A percentile compares a stretch with the other conserved stretches of the same genome.
Evolutionary conservation across 2,888 invertebrate genomes (phyloP).

Genomic region (Nematopogon swammerdamellus): DNA sequence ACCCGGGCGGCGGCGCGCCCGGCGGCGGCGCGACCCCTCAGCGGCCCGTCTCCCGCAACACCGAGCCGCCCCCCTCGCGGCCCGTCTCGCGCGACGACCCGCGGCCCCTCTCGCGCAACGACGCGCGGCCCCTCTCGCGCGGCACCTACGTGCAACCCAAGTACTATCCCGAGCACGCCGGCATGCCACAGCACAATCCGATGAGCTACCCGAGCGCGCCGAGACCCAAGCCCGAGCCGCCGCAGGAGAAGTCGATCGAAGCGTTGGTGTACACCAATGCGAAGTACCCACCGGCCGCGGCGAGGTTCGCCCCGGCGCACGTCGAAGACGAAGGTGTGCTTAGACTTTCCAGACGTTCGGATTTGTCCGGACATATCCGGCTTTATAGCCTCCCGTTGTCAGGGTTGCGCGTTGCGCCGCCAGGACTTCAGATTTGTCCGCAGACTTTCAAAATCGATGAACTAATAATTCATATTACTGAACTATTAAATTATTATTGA

Average conservation of each 20-base stretch:
- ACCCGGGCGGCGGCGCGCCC: constrained; percentile 16
- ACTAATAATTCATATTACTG: too few relatives aligned
- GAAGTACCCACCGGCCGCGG: too few relatives aligned
- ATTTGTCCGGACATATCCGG: too few relatives aligned
- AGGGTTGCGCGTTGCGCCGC: too few relatives aligned
- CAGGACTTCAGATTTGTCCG: too few relatives aligned
- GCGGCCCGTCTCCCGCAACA: neutral
- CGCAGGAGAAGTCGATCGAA: constrained; percentile 7
- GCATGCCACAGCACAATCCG: constrained; percentile 8
- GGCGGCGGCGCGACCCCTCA: constrained; percentile 16
- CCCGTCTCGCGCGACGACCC: neutral
- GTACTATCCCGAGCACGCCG: constrained; percentile 11
- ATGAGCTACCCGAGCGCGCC: constrained; percentile 8
- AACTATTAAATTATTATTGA: too few relatives aligned
- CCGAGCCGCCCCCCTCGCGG: neutral
- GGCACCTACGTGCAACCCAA: neutral
- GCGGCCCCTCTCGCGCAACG: neutral
- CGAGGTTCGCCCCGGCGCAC: constrained; percentile 18
- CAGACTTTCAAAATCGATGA: too few relatives aligned
- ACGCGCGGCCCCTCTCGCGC: neutral
- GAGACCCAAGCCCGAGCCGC: constrained; percentile 17
- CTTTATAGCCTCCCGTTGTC: too few relatives aligned
- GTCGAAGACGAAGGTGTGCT: constrained; percentile 1
- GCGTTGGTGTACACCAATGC: too few relatives aligned
- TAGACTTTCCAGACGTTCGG: too few relatives aligned